These are phyloP conservation scores for Asteroscopus sphinx DNA, from an alignment of 2,888 invertebrate species.

Conservation along the genomic window DNA sequence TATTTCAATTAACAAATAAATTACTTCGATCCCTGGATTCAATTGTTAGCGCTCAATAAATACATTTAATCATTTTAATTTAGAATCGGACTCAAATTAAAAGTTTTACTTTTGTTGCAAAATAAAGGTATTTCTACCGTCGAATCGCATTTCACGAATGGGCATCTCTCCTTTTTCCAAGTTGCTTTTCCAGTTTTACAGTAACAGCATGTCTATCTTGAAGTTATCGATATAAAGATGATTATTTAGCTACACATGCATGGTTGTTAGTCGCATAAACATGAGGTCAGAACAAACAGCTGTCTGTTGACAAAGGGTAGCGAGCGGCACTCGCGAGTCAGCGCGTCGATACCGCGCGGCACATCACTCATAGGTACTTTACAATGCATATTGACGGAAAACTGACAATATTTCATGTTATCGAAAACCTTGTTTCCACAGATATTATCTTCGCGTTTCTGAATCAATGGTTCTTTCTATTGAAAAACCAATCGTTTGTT, in stretches of 20 bases:
- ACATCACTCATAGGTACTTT: constrained; percentile 58
- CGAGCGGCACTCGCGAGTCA: constrained; percentile 46
- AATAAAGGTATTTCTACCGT: neutral
- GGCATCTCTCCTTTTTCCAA: too few relatives aligned
- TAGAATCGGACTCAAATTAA: too few relatives aligned
- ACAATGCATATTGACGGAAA: constrained; percentile 53
- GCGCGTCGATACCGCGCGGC: constrained; percentile 30
- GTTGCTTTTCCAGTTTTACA: neutral
- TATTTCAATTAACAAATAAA: too few relatives aligned
- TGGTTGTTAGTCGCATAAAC: constrained; percentile 19
- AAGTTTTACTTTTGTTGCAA: too few relatives aligned
- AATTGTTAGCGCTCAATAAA: too few relatives aligned
- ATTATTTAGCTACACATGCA: constrained; percentile 30
- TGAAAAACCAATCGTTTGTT: constrained; percentile 31
- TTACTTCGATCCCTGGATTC: too few relatives aligned
- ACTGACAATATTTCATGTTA: constrained; percentile 59
- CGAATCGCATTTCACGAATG: neutral
- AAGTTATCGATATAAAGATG: constrained; percentile 31
- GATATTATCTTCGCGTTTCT: constrained; percentile 46
- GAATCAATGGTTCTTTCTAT: constrained; percentile 46
- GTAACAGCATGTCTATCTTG: neutral
- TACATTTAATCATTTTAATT: too few relatives aligned
- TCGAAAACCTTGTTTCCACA: constrained; percentile 45
- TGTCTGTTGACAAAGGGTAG: constrained; percentile 36
- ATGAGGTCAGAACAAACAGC: constrained; percentile 44